Evolutionary conservation across 2,888 invertebrate genomes (phyloP).

Genomic region (Andrena trimmerana): DNA sequence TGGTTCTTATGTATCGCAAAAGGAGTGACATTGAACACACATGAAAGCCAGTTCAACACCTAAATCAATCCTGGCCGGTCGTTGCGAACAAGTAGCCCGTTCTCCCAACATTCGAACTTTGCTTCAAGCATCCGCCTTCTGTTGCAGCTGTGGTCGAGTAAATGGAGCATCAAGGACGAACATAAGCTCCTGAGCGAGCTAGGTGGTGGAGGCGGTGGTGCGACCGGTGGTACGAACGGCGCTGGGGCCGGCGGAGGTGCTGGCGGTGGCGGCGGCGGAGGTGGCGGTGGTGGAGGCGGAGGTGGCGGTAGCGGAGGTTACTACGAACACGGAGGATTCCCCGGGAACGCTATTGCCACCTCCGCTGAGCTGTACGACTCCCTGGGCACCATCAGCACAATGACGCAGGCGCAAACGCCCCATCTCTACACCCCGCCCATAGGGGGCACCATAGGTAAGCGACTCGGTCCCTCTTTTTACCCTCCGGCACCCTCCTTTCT

Average conservation of each 20-base stretch:
- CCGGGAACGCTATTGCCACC: conserved; percentile 85
- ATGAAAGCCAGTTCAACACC: conserved; percentile 8
- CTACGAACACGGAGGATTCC: conserved; percentile 84
- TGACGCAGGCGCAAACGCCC: conserved; percentile 90
- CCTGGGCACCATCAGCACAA: conserved; percentile 90
- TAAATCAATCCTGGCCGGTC: conserved; percentile 59
- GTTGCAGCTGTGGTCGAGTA: conserved; percentile 92
- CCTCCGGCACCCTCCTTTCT: conserved; percentile 49
- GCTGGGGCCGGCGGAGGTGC: conserved; percentile 84
- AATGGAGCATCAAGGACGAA: conserved; percentile 97
- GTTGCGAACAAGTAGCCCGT: conserved; percentile 41
- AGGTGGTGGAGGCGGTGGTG: conserved; percentile 85
- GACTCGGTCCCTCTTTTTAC: conserved; percentile 52
- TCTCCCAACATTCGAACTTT: conserved; percentile 61
- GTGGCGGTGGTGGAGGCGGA: conserved; percentile 84
- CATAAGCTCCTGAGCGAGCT: conserved; percentile 94
- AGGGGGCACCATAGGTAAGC: conserved; percentile 89
- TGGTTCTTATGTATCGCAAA: not conserved
- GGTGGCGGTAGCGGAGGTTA: conserved; percentile 85
- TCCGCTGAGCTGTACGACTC: conserved; percentile 89
- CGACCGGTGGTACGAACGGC: conserved; percentile 81
- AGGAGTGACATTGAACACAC: not conserved
- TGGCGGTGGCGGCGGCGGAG: conserved; percentile 86
- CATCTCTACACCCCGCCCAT: conserved; percentile 93
- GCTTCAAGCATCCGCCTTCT: conserved; percentile 64